Conservation (phyloP, 2,888 invertebrate genomes). For the Julus scandinavius region DNA sequence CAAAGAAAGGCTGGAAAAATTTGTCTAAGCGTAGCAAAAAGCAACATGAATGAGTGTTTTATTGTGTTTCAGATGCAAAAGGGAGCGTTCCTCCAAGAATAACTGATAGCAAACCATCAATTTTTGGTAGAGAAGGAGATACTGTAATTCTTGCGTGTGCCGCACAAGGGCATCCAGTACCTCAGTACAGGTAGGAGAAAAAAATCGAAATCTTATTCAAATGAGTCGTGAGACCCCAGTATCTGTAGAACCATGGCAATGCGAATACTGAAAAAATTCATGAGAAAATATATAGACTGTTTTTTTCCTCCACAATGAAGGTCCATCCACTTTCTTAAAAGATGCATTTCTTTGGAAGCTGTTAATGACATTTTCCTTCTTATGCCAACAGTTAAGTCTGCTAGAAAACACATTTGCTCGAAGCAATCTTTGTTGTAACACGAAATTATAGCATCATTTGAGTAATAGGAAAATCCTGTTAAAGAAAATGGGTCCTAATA, state of each 20-base stretch:
- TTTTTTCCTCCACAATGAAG: neutral
- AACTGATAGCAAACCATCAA: constrained; percentile 52
- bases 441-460: neutral
- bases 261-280: neutral
- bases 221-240: neutral
- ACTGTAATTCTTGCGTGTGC: constrained; percentile 56
- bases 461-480: constrained; percentile 20
- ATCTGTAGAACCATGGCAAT: too few relatives aligned
- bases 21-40: neutral
- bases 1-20: neutral
- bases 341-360: neutral
- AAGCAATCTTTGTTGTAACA: neutral
- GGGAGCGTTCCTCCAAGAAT: constrained; percentile 57
- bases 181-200: constrained; percentile 53
- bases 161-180: constrained; percentile 55
- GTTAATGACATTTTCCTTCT: neutral
- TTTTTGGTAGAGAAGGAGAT: constrained; percentile 53
- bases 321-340: neutral
- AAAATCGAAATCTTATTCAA: neutral
- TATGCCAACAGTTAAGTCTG: neutral
- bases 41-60: neutral
- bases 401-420: neutral
- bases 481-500: constrained; percentile 5
- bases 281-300: neutral
- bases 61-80: constrained; percentile 54